Base-by-base conservation (phyloP, 2,797 vertebrate species). In the Xenops minutus region DNA sequence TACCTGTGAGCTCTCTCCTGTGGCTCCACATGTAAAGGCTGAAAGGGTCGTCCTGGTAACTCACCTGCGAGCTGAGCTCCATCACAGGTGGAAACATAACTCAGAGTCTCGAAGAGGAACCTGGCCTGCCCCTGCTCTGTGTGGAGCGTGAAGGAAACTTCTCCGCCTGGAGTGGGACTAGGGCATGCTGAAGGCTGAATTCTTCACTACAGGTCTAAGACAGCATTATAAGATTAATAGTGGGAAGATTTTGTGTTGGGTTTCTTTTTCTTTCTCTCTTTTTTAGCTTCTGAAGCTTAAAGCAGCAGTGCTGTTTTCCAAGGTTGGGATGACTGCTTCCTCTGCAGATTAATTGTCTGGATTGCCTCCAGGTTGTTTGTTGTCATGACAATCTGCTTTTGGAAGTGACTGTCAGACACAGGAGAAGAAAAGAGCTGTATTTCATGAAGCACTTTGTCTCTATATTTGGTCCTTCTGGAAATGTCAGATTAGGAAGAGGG, bases 301-400 rank as follows among this genome's bases (percentile, higher is more conserved):
- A 91, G 62, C 77, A 92, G 79, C 84, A 63, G 80, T 46, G 36
- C 78, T 89, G 1, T 79, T 84, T 88, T 82, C 64, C 79, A 91
- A 48, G 76, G 61, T 41, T 88, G 71, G 74, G 64, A 74, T 91
- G 93, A 32, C 54, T 93, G 54, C 64, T 91, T 93, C 83, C 74
- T 92, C 78, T 89, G 72, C 79, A 94, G 92, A 91, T 91, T 93
- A 94, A 90, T 85, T 93, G 73, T 69, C 85, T 97, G 95, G 95
- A 92, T 95, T 88, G 44, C 52, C 64, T 97, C 95, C 95, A 97
- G 79, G 82, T 95, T 96, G 91, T 69, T 93, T 91, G 95, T 97
- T 97, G 94, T 97, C 92, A 96, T 97, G 94, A 93, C 90, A 95
- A 80, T 97, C 80, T 91, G 61, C 90, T 96, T 92, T 94, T 92